Evolutionary conservation across 2,888 invertebrate species (phyloP), one percentile per base, ranked within the genome.

Genomic region (Apoderus coryli): DNA sequence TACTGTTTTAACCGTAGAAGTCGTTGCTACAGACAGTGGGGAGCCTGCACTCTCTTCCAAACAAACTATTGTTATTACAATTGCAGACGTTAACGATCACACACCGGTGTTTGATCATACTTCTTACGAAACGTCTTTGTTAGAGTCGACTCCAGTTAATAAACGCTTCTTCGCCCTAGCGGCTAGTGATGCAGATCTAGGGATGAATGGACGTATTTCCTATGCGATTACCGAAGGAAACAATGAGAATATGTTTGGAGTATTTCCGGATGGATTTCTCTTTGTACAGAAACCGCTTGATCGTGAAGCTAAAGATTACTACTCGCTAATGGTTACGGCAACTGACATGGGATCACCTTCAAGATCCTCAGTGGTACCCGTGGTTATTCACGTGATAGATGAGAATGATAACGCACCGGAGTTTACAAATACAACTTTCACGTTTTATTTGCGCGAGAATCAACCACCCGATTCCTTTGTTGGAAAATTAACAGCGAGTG

Each of bases 371-470:
- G 70, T 79, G 27, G 90, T 89, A 3, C 86, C 89, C 4, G 80
- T 95, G 2, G 84, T 90, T 10, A 79, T 95, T 38, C 88, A 90
- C 51, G 76, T 95, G 12, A 75, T 89, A 37, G 96, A 95, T 60
- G 90, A 93, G 60, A 96, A 98, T 57, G 95, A 96, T 59, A 90
- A 93, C 56, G 74, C 79, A 15, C 96, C 96, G 0, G 73, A 79
- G 52, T 96, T 98, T 58, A 76, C 78, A 3, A 88, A 93, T 46
- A 72, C 75, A 15, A 85, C 85, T 10, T 96, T 95, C 57, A 77
- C 79, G 35, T 90, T 93, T 52, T 81, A 75, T 54, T 73, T 95
- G 10, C 73, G 78, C 30, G 89, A 90, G 60, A 88, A 89, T 56
- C 81, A 84, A 41, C 79, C 82, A 2, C 71, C 78, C 0, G 86